Evolutionary conservation across 2,888 invertebrate species (phyloP).

Genomic region (Oligia fasciuncula): DNA sequence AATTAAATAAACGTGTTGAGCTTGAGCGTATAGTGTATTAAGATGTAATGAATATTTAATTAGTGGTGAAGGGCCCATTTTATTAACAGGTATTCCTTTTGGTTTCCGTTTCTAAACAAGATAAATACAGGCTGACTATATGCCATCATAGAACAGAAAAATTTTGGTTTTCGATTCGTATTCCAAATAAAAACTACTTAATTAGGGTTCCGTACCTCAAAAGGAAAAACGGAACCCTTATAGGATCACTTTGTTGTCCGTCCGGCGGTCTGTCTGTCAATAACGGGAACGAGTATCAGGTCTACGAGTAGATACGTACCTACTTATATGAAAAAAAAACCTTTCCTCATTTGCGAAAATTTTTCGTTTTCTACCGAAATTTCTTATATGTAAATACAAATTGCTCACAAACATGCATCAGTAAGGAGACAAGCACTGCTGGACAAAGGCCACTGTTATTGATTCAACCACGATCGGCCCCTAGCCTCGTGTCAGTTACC

Average conservation of each 20-base stretch:
- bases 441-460: background rate
- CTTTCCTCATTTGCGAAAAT: background rate
- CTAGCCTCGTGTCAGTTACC: background rate
- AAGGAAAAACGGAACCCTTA: too few species aligned
- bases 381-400: background rate
- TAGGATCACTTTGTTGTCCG: too few species aligned
- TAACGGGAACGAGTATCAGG: too few species aligned
- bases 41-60: background rate
- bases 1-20: slow-evolving; percentile 31
- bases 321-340: background rate
- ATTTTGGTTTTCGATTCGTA: background rate
- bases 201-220: too few species aligned
- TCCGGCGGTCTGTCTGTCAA: too few species aligned
- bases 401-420: background rate
- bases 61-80: background rate
- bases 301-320: too few species aligned
- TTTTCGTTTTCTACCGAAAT: background rate
- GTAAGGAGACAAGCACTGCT: background rate
- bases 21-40: background rate
- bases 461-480: background rate
- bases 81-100: background rate
- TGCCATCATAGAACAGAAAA: background rate
- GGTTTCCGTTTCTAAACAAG: background rate
- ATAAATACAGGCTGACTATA: background rate
- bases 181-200: background rate